phyloP scores from a whole-genome alignment of 2,113 vertebrate species.

The Archilochus colubris region DNA sequence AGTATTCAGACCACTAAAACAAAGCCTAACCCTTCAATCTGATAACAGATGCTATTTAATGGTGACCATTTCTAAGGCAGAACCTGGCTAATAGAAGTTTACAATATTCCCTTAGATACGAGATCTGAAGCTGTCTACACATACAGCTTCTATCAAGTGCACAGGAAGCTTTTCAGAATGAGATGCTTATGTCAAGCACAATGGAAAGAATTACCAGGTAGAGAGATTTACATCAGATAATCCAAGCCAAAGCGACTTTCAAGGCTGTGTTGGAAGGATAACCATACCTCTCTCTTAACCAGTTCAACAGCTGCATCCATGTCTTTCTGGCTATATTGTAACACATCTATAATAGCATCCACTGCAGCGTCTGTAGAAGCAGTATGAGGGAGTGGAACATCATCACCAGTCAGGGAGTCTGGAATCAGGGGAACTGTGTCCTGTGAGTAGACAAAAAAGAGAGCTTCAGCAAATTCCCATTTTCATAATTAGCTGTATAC shows the following conservation, averaged over 20 bases:
- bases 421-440: background rate
- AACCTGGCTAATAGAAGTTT: background rate
- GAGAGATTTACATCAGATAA: background rate
- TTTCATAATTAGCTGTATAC: background rate
- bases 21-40: background rate
- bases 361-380: conserved; percentile 52
- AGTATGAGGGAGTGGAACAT: conserved; percentile 22
- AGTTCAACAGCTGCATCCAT: conserved; percentile 84
- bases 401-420: conserved; percentile 11
- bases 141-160: background rate
- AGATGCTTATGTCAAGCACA: background rate
- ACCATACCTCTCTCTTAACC: conserved; percentile 72
- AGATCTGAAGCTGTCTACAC: background rate
- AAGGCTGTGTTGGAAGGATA: background rate
- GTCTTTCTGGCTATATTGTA: conserved; percentile 92
- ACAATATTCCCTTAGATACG: background rate
- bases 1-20: background rate
- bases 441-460: background rate
- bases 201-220: background rate
- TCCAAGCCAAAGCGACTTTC: background rate
- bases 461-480: background rate
- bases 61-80: background rate
- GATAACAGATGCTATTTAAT: background rate
- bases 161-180: background rate
- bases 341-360: conserved; percentile 86